Evolutionary conservation across 2,797 vertebrate species (phyloP), one percentile per base, ranked within the genome.

Genomic region (Dryobates pubescens): DNA sequence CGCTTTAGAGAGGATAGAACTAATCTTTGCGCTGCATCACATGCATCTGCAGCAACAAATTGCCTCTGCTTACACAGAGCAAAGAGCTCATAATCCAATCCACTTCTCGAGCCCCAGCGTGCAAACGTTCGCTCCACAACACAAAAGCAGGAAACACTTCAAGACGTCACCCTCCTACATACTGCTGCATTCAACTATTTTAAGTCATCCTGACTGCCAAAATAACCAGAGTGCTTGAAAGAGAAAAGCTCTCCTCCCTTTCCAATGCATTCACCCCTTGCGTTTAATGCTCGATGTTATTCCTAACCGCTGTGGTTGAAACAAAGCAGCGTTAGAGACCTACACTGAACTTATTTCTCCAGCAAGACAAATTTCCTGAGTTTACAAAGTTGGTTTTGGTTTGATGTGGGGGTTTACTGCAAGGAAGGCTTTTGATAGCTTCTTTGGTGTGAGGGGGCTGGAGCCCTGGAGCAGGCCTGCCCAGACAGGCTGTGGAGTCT

Each of bases 1-100:
- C 73, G 80, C 91, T 92, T 82, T 94, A 89, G 82, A 92, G 75
- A 24, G 89, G 82, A 94, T 65, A 93, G 92, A 93, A 94, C 76
- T 96, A 95, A 96, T 96, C 92, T 94, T 84, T 89, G 82, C 1
- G 0, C 57, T n/a, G 38, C 82, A 91, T 92, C 94, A 90, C 85
- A 73, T 78, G 75, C 6, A 87, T 90, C 80, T 86, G 84, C 78
- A 68, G 84, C 80, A 90, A 87, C 80, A 88, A 94, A 85, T 41
- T 92, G 78, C 63, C 63, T 16, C 70, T 82, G 74, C 93, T 90
- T 85, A 89, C 70, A 49, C 34, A 11, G 53, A 86, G 79, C 74
- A 70, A 75, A 88, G 2, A 89, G 86, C 67, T 29, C 18, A 90
- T 88, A 90, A 95, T 81, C 93, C 86, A 90, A 62, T 49, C 62